phyloP scores from a whole-genome alignment of 2,113 vertebrate genomes.

The Xiphorhynchus elegans region DNA sequence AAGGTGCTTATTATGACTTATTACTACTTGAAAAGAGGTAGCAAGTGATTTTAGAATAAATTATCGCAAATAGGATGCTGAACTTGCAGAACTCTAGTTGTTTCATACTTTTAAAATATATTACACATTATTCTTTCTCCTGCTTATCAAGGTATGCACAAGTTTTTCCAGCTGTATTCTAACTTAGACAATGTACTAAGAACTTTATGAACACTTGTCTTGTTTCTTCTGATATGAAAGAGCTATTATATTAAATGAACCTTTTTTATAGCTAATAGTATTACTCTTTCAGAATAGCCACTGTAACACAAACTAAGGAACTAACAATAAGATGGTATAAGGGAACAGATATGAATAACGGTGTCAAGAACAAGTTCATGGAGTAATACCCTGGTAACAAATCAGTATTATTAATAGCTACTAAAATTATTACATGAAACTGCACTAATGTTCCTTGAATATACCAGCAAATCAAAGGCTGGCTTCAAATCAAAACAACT shows the following conservation, averaged over 20 bases:
- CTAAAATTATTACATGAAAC: neutral
- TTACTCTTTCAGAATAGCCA: neutral
- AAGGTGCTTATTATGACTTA: neutral
- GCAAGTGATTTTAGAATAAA: neutral
- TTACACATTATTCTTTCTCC: neutral
- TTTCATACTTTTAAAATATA: neutral
- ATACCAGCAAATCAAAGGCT: neutral
- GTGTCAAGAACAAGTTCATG: neutral
- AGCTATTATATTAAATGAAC: neutral
- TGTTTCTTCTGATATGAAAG: neutral
- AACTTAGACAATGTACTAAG: neutral
- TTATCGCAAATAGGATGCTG: neutral
- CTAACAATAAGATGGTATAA: neutral
- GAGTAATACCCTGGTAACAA: neutral
- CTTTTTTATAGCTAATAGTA: neutral
- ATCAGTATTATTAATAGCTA: neutral
- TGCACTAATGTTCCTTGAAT: neutral
- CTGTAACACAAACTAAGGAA: neutral
- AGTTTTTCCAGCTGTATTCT: neutral
- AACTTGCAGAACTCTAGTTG: neutral
- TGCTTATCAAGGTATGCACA: neutral
- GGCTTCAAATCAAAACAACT: neutral
- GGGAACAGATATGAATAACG: neutral
- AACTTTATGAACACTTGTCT: neutral
- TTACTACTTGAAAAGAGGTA: neutral